Evolutionary conservation across 2,888 invertebrate genomes (phyloP).

Genomic region (Noctua pronuba): DNA sequence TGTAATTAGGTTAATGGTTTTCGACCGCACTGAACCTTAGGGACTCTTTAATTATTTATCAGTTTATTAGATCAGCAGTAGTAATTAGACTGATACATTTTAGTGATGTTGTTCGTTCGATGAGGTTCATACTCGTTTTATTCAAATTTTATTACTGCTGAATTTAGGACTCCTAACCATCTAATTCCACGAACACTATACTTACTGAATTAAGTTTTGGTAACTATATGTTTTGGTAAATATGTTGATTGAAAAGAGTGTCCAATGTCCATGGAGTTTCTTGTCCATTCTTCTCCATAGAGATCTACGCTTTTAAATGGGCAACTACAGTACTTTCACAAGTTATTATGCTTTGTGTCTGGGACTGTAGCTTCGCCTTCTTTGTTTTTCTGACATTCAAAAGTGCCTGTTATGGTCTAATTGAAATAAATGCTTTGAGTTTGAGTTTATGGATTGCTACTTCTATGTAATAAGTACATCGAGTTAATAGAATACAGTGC

Average conservation of each 20-base stretch:
- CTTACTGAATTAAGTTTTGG: not conserved
- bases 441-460: not conserved
- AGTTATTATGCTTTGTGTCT: no score
- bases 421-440: no score
- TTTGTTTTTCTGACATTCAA: no score
- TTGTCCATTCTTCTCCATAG: no score
- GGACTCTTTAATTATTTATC: conserved; percentile 53
- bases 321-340: no score
- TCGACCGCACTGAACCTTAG: conserved; percentile 23
- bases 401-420: no score
- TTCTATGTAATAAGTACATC: not conserved
- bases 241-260: no score
- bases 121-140: not conserved
- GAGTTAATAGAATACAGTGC: not conserved
- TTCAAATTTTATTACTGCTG: not conserved
- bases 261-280: no score
- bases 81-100: conserved; percentile 48
- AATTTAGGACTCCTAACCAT: not conserved
- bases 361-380: no score
- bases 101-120: conserved; percentile 38
- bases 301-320: no score
- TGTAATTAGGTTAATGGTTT: conserved; percentile 64
- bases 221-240: no score
- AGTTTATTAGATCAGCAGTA: conserved; percentile 50
- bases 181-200: not conserved